Evolutionary conservation across 2,113 vertebrate genomes (phyloP), one percentile per base, ranked within the genome.

Genomic region (Brachionichthys hirsutus): DNA sequence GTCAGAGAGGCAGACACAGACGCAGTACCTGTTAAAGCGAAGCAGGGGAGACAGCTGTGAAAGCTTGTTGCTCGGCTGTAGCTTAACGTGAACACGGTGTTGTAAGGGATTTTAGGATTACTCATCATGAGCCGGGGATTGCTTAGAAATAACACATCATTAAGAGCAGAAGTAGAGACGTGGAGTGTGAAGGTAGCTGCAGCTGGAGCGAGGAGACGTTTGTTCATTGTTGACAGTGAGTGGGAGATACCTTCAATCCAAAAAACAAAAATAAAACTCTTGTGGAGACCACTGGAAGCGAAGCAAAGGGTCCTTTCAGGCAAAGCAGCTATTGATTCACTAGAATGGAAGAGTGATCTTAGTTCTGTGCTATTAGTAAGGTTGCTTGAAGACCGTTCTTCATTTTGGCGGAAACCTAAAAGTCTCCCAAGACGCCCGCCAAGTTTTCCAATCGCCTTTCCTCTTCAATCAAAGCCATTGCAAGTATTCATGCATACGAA

Each of bases 61-160:
- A 85, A 80, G 75, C 81, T 77, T 82, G 73, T 84, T 67, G 79
- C 82, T 82, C 51, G 49, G 67, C 77, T 82, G 71, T 77, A 73
- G 77, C 75, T 81, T 80, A 80, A 75, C 76, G 73, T 1, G 57
- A 69, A 75, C 75, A 73, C 52, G 10, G 73, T 38, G 68, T 85
- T 74, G 73, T 67, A 78, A 67, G 43, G 80, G 85, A 76, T 87
- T 86, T 83, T 70, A 65, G 84, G 82, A 82, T 89, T 85, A 87
- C 54, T 77, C 70, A 75, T 79, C 80, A 55, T 54, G 69, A 80
- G 74, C 73, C 67, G 50, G 67, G 70, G 54, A 71, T 20, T 40
- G 20, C 66, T 67, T 65, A 62, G 67, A 87, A 84, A 84, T 74
- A 84, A 68, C 60, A 50, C 12, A 6, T 75, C 75, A 87, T 88